These are phyloP conservation scores for Melipona bicolor DNA, from an alignment of 2,888 invertebrate species.

Conservation along the genomic window DNA sequence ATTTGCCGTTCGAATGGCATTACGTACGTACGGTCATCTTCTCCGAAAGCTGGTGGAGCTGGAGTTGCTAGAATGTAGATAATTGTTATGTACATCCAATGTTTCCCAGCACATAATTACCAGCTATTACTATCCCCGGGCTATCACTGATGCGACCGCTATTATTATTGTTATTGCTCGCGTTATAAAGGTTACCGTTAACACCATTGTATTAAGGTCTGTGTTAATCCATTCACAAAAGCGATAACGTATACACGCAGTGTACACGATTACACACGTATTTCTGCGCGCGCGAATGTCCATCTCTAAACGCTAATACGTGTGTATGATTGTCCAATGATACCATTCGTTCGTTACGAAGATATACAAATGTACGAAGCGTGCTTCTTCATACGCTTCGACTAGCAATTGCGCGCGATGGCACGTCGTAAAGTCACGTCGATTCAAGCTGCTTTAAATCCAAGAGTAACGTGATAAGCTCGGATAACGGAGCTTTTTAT, in stretches of 20 bases:
- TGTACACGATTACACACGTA: neutral
- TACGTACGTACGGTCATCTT: neutral
- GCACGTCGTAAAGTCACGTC: too few species aligned
- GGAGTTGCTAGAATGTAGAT: slow-evolving; percentile 10
- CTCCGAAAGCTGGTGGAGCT: neutral
- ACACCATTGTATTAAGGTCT: slow-evolving; percentile 26
- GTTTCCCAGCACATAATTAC: slow-evolving; percentile 24
- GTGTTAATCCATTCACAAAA: slow-evolving; percentile 18
- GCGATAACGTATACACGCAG: slow-evolving; percentile 14
- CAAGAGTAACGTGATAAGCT: too few species aligned
- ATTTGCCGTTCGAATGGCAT: neutral
- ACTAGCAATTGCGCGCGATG: too few species aligned
- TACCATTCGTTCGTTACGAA: too few species aligned
- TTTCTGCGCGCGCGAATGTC: neutral
- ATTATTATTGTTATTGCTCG: slow-evolving; percentile 19
- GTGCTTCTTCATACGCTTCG: too few species aligned
- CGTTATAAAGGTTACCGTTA: slow-evolving; percentile 29
- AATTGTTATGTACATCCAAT: slow-evolving; percentile 19
- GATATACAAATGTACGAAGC: too few species aligned
- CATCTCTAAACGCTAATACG: neutral
- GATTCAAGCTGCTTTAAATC: too few species aligned
- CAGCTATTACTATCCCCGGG: neutral
- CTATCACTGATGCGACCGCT: slow-evolving; percentile 1
- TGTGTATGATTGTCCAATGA: neutral
- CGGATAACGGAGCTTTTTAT: too few species aligned